These are phyloP conservation scores for Aldabrachelys gigantea DNA, from an alignment of 2,113 vertebrate species.

Conservation along the genomic window DNA sequence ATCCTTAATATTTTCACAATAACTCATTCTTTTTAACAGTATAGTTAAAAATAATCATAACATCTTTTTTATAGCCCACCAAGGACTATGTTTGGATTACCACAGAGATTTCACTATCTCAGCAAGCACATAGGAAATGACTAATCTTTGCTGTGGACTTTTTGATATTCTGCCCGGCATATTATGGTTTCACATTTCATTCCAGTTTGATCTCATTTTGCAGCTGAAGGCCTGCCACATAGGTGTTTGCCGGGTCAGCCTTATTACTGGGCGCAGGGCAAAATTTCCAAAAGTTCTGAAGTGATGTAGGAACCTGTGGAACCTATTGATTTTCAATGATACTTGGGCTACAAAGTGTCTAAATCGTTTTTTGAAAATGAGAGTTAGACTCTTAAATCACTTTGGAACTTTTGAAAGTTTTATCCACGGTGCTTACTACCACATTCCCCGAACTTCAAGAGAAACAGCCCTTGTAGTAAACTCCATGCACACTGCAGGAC, in stretches of 20 bases:
- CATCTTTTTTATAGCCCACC: not conserved
- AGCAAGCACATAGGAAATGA: conserved; percentile 46
- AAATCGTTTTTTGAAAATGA: not conserved
- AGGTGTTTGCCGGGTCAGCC: too few relatives aligned
- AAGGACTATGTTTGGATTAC: not conserved
- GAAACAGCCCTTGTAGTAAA: too few relatives aligned
- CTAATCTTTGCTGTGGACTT: conserved; percentile 40
- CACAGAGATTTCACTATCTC: not conserved
- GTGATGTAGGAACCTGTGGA: not conserved
- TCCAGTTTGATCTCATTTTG: conserved; percentile 48
- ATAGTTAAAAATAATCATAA: conserved; percentile 30
- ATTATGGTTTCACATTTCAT: conserved; percentile 18
- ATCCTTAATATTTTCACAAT: not conserved
- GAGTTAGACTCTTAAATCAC: not conserved
- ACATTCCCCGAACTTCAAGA: too few relatives aligned
- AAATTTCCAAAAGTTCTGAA: not conserved
- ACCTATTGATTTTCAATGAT: not conserved
- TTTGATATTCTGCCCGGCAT: conserved; percentile 57
- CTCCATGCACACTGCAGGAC: not conserved
- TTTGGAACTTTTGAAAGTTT: not conserved
- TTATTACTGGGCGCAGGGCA: not conserved
- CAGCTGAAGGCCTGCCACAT: conserved; percentile 1
- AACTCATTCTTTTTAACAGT: not conserved
- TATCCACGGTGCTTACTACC: too few relatives aligned
- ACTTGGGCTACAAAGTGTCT: not conserved